Percentiles rank a stretch among this genome's conserved stretches.
These are phyloP conservation scores for Fregetta grallaria DNA, from an alignment of 2,113 vertebrate species.

Conservation along the genomic window DNA sequence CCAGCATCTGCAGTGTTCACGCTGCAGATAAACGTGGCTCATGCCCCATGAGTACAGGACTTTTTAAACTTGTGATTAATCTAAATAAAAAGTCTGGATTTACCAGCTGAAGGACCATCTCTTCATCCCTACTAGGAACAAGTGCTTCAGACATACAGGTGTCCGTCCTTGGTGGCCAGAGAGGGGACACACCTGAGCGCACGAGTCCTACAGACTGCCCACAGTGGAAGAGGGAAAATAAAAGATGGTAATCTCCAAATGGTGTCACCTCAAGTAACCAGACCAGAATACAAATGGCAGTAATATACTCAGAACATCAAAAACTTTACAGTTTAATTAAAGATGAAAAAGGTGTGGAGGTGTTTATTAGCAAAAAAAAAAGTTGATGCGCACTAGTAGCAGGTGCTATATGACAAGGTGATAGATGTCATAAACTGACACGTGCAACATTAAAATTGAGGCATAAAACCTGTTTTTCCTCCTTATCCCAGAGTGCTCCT, in stretches of 20 bases:
- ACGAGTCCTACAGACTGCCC: background rate
- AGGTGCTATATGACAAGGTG: background rate
- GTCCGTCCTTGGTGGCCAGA: background rate
- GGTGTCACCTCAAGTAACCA: background rate
- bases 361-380: background rate
- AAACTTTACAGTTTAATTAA: background rate
- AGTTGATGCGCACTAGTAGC: background rate
- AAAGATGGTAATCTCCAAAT: background rate
- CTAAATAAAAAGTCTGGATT: background rate
- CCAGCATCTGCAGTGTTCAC: accelerated
- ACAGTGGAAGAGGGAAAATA: accelerated
- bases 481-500: background rate
- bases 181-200: background rate
- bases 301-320: background rate
- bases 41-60: accelerated
- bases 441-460: background rate
- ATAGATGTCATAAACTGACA: background rate
- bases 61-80: background rate
- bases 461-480: background rate
- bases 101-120: background rate
- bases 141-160: background rate
- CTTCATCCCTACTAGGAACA: background rate
- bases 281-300: background rate
- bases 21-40: background rate
- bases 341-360: background rate